Evolutionary conservation across 2,888 invertebrate species (phyloP).

Genomic region (Stenurella melanura): DNA sequence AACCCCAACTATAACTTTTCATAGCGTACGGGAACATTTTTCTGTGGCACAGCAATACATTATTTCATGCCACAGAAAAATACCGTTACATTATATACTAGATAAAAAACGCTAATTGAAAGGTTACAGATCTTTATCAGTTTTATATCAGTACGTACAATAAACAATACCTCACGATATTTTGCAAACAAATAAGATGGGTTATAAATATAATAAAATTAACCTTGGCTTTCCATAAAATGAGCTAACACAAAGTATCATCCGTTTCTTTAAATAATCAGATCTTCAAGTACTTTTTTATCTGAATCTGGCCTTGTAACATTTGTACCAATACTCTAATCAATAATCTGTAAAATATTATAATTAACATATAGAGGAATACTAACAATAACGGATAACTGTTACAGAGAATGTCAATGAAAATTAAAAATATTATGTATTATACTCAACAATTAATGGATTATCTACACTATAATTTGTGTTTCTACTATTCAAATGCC

Average conservation of each 20-base stretch:
- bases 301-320: slow-evolving; percentile 62
- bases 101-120: slow-evolving; percentile 57
- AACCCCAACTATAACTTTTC: slow-evolving; percentile 2
- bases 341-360: slow-evolving; percentile 35
- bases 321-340: slow-evolving; percentile 49
- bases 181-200: slow-evolving; percentile 60
- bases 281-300: slow-evolving; percentile 55
- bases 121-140: slow-evolving; percentile 61
- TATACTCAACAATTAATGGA: slow-evolving; percentile 19
- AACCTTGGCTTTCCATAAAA: slow-evolving; percentile 63
- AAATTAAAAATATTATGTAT: slow-evolving; percentile 9
- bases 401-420: slow-evolving; percentile 18
- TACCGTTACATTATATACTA: slow-evolving; percentile 42
- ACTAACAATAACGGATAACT: slow-evolving; percentile 11
- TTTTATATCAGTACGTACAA: slow-evolving; percentile 60
- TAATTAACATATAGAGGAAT: slow-evolving; percentile 32
- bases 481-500: slow-evolving; percentile 6
- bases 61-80: slow-evolving; percentile 35
- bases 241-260: slow-evolving; percentile 60
- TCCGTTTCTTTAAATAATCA: slow-evolving; percentile 61
- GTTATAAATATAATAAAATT: slow-evolving; percentile 61
- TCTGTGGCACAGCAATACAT: slow-evolving; percentile 7
- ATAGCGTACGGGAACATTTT: slow-evolving; percentile 2
- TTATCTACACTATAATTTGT: slow-evolving; percentile 17
- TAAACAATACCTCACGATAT: slow-evolving; percentile 65